Base-by-base conservation (phyloP, 1,140 invertebrate species). In the Microplitis mediator region DNA sequence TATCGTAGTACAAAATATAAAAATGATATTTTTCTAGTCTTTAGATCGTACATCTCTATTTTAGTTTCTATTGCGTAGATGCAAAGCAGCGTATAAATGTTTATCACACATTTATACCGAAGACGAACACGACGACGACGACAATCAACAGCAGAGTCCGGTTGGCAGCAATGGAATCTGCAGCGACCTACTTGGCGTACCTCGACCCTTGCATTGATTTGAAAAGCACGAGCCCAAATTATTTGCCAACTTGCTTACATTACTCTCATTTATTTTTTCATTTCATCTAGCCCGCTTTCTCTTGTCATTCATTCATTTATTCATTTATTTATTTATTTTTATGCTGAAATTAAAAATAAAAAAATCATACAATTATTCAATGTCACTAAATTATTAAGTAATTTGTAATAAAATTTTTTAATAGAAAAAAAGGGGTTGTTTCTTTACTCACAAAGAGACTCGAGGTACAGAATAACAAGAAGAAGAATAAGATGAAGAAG, bases 131-230 rank as follows among this genome's bases (percentile, higher is more conserved):
- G 23, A 23, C 6, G 6, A 6, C 13, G 52, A 54, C 13, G 16
- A 14, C 52, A n/a, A 14, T 4, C 51, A n/a, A 34, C 58, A 63
- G 6, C 39, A 32, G 16, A 66, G 62, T 75, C 76, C 67, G 63
- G 78, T 82, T 84, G 84, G 83, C 79, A 83, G 83, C 81, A 82
- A 78, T 85, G 82, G 74, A 77, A 84, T 80, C 81, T 79, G 80
- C 79, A 75, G 77, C 84, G 84, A 85, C 85, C 84, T 86, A 86
- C 83, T 87, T 86, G 81, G 80, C 84, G 85, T 85, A 79, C 84
- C 81, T 85, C 85, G 84, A 87, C 85, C 84, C 83, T 85, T 75
- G 70, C 82, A 84, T 85, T 82, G 84, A 85, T 84, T 87, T 78
- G 75, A 80, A 45, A 45, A 77, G 67, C 78, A 69, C 80, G 69